Evolutionary conservation across 2,888 invertebrate genomes (phyloP).

Genomic region (Eumerus sabulonum): DNA sequence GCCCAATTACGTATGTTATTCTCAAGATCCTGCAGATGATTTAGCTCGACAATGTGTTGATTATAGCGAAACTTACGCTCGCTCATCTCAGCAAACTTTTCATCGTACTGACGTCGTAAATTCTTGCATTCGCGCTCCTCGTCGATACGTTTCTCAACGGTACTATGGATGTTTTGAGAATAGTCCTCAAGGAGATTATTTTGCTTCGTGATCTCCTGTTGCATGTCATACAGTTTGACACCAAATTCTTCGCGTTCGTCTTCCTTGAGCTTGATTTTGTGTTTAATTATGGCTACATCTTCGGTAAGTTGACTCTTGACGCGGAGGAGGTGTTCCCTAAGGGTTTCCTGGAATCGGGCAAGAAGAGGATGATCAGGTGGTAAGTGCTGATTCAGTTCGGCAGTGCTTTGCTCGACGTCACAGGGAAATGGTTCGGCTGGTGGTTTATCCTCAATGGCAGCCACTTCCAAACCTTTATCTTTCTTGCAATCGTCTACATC

Average conservation of each 20-base stretch:
- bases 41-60: constrained; percentile 74
- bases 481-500: not conserved
- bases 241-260: constrained; percentile 78
- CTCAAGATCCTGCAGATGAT: constrained; percentile 75
- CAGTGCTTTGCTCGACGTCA: constrained; percentile 1
- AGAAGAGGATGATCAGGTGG: constrained; percentile 87
- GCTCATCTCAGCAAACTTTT: constrained; percentile 72
- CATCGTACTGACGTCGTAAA: constrained; percentile 76
- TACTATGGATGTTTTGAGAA: constrained; percentile 77
- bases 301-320: constrained; percentile 83
- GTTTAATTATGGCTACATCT: constrained; percentile 85
- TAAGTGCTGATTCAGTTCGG: constrained; percentile 73
- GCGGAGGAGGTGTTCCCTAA: constrained; percentile 83
- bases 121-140: constrained; percentile 75
- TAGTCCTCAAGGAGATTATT: constrained; percentile 79
- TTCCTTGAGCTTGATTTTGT: constrained; percentile 74
- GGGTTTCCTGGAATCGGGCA: constrained; percentile 85
- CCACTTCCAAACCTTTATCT: not conserved
- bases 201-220: constrained; percentile 80
- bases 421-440: constrained; percentile 14
- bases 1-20: constrained; percentile 77
- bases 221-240: constrained; percentile 79
- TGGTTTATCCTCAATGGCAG: constrained; percentile 5
- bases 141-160: constrained; percentile 75
- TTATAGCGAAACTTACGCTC: constrained; percentile 73